These are phyloP conservation scores for Drosophila simulans DNA, from an alignment of 1,140 invertebrate species.

Conservation along the genomic window DNA sequence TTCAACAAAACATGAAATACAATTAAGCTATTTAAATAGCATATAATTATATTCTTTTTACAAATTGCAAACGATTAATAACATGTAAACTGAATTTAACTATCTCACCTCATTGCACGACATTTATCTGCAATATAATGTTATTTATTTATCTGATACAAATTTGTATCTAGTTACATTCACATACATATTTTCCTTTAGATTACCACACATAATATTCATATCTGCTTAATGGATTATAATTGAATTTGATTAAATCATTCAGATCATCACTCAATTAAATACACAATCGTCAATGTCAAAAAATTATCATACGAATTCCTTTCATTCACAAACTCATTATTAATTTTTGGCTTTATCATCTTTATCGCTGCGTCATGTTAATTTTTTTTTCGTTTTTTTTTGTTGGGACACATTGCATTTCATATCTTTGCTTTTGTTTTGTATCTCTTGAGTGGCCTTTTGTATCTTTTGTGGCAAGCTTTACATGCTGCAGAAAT, in stretches of 20 bases:
- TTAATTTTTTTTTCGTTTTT: not conserved
- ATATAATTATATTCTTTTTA: not conserved
- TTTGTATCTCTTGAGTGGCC: conserved; percentile 30
- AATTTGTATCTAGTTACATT: not conserved
- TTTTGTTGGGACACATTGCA: conserved; percentile 24
- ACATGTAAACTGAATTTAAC: not conserved
- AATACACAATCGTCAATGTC: conserved; percentile 30
- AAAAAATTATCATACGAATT: conserved; percentile 40
- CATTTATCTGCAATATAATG: not conserved
- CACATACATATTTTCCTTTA: not conserved
- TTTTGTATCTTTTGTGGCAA: conserved; percentile 52
- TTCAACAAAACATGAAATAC: not conserved
- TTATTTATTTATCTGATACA: not conserved
- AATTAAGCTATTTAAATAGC: not conserved
- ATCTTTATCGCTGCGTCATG: conserved; percentile 8
- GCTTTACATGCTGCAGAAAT: conserved; percentile 32
- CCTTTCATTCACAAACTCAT: conserved; percentile 36
- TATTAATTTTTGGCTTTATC: conserved; percentile 40
- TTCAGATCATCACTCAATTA: conserved; percentile 45
- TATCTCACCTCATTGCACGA: not conserved
- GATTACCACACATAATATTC: not conserved
- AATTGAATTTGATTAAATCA: conserved; percentile 40
- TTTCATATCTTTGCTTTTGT: conserved; percentile 32
- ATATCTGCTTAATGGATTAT: conserved; percentile 29
- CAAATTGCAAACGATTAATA: no score